Conservation (phyloP, 1,140 invertebrate genomes). For the Apis laboriosa region DNA sequence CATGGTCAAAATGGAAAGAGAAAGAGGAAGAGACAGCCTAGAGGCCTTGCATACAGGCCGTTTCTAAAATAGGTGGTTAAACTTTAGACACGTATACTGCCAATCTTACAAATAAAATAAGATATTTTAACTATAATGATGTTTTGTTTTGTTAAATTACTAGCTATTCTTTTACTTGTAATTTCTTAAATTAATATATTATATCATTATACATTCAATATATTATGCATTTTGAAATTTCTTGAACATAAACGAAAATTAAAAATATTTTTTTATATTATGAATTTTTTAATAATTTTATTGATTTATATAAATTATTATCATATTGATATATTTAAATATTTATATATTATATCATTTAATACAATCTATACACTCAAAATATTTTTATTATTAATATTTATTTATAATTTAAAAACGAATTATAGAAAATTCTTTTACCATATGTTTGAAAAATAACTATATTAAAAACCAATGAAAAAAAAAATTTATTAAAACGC, state of each 20-base stretch:
- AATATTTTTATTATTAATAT: not conserved
- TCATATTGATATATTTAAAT: not conserved
- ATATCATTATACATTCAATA: no score
- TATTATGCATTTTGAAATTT: not conserved
- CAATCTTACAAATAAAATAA: not conserved
- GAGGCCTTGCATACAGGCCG: slow-evolving; percentile 18
- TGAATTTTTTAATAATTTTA: not conserved
- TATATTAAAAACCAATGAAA: not conserved
- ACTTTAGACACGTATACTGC: not conserved
- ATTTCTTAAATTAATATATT: not conserved
- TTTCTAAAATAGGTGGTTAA: slow-evolving; percentile 12
- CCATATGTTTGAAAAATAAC: not conserved
- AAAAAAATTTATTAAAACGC: not conserved
- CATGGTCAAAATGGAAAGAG: slow-evolving; percentile 4
- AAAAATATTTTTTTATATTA: not conserved
- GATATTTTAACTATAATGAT: not conserved
- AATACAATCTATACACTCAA: no score
- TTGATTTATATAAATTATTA: not conserved
- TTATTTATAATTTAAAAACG: not conserved
- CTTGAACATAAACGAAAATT: not conserved
- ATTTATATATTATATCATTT: not conserved
- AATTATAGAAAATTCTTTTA: not conserved
- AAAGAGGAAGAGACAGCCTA: slow-evolving; percentile 15
- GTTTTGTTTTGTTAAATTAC: no score
- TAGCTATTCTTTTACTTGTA: not conserved